phyloP scores from a whole-genome alignment of 2,888 invertebrate genomes.

The Trissoscelio sp. region DNA sequence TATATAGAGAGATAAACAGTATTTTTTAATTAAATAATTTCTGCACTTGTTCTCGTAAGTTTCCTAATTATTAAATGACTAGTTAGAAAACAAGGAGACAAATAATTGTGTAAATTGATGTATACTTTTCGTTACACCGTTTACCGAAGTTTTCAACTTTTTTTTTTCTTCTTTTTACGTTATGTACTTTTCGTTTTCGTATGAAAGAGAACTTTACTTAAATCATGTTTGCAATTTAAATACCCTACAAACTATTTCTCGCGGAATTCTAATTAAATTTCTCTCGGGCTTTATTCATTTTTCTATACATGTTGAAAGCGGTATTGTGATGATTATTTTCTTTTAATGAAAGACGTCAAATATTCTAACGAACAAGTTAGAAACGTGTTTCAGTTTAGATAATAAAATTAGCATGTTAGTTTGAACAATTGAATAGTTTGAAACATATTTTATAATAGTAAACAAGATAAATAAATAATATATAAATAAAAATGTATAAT shows the following conservation, averaged over 20 bases:
- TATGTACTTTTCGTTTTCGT: no score
- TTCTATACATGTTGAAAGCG: conserved; percentile 14
- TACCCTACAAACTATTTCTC: conserved; percentile 33
- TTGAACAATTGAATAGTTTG: no score
- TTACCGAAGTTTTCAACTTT: neutral
- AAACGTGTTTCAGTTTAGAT: neutral
- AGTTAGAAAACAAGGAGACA: neutral
- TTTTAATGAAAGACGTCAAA: conserved; percentile 2
- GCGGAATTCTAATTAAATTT: conserved; percentile 47
- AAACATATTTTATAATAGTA: no score
- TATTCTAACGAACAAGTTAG: neutral
- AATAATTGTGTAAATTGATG: neutral
- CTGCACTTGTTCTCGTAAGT: no score
- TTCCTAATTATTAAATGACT: conserved; percentile 2
- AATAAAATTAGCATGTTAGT: no score
- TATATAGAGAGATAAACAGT: no score
- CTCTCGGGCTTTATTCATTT: conserved; percentile 12
- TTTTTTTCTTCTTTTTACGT: no score
- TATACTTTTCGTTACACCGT: neutral
- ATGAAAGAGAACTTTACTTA: conserved; percentile 14
- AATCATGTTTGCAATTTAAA: conserved; percentile 47
- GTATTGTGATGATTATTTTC: conserved; percentile 14
- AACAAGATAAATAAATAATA: neutral
- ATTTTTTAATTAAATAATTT: no score
- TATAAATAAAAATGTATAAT: neutral